Conservation (phyloP, 2,113 vertebrate genomes). For the human (Homo sapiens) region GRCh38 chr20:57833001-57833500, state of each 20-base stretch:
- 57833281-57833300: accelerated
- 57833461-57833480: too few species aligned
- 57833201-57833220: not conserved
- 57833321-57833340: too few species aligned
- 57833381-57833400: too few species aligned
- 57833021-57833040: not conserved
- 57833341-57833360: not conserved
- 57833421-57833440: too few species aligned
- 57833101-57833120: not conserved
- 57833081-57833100: not conserved
- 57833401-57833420: accelerated
- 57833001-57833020: too few species aligned
- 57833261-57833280: not conserved
- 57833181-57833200: too few species aligned
- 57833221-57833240: not conserved
- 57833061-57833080: too few species aligned
- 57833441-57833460: not conserved
- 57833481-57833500: not conserved
- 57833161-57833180: not conserved
- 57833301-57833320: too few species aligned
- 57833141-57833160: not conserved
- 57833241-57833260: not conserved
- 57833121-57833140: accelerated
- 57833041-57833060: not conserved
- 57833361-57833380: too few species aligned